phyloP scores from a whole-genome alignment of 1,140 invertebrate species.

The Acromyrmex echinatior region DNA sequence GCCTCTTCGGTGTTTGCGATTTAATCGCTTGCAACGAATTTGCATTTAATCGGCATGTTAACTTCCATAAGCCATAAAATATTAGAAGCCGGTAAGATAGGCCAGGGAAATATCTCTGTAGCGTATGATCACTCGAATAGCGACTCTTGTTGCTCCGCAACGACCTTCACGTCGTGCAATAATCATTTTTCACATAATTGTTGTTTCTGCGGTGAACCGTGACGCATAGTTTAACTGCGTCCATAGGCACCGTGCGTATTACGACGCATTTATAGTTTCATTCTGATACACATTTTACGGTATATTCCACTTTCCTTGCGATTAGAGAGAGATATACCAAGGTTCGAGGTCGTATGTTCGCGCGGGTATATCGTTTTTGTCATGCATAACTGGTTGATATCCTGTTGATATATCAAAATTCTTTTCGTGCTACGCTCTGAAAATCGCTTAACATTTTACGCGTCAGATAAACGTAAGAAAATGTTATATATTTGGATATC shows the following conservation, averaged over 20 bases:
- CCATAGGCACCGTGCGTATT: slow-evolving; percentile 15
- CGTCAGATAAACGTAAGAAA: not conserved
- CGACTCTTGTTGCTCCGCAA: slow-evolving; percentile 32
- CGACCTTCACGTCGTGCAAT: slow-evolving; percentile 67
- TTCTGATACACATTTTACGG: slow-evolving; percentile 54
- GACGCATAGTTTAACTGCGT: slow-evolving; percentile 49
- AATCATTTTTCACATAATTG: slow-evolving; percentile 64
- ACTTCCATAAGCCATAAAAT: slow-evolving; percentile 44
- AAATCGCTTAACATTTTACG: slow-evolving; percentile 14
- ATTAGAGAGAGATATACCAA: slow-evolving; percentile 43
- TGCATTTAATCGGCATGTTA: slow-evolving; percentile 58
- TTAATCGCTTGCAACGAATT: slow-evolving; percentile 46
- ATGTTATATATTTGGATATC: slow-evolving; percentile 11
- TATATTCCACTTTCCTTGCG: slow-evolving; percentile 50
- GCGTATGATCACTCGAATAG: slow-evolving; percentile 58
- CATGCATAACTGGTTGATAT: slow-evolving; percentile 33
- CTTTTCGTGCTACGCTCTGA: slow-evolving; percentile 40
- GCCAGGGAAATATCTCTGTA: slow-evolving; percentile 21
- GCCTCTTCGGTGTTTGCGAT: slow-evolving; percentile 24
- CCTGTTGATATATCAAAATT: slow-evolving; percentile 45
- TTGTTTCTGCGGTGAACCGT: slow-evolving; percentile 64
- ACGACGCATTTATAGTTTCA: slow-evolving; percentile 39
- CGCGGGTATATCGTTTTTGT: slow-evolving; percentile 38
- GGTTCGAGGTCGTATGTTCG: slow-evolving; percentile 34
- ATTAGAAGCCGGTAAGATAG: slow-evolving; percentile 46